Conservation (phyloP, 2,888 invertebrate genomes). For the Cetonia aurata region DNA sequence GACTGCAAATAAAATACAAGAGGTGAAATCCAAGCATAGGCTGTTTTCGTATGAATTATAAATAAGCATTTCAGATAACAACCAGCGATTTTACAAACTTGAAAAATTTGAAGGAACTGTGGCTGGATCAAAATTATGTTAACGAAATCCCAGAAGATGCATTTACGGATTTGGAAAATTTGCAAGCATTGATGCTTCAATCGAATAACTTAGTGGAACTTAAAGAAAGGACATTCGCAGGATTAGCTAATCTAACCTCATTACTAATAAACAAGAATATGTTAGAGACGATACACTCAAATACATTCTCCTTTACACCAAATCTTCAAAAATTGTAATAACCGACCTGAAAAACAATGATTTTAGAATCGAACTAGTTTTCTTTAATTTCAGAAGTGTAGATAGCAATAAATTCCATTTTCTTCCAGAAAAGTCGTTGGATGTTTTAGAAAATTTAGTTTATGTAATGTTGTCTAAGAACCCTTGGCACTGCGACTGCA, state of each 20-base stretch:
- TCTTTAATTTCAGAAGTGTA: slow-evolving; percentile 72
- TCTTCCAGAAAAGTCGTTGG: slow-evolving; percentile 76
- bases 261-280: slow-evolving; percentile 80
- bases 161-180: slow-evolving; percentile 70
- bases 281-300: slow-evolving; percentile 74
- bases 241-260: slow-evolving; percentile 75
- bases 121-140: slow-evolving; percentile 78
- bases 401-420: slow-evolving; percentile 81
- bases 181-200: slow-evolving; percentile 78
- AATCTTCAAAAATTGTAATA: slow-evolving; percentile 80
- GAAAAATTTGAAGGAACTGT: slow-evolving; percentile 72
- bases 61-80: slow-evolving; percentile 66
- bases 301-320: slow-evolving; percentile 74
- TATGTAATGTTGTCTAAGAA: slow-evolving; percentile 81
- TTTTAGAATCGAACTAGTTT: neutral
- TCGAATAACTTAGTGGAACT: slow-evolving; percentile 77
- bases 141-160: slow-evolving; percentile 70
- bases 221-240: slow-evolving; percentile 72
- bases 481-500: slow-evolving; percentile 87
- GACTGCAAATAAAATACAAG: slow-evolving; percentile 70
- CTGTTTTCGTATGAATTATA: too few species aligned
- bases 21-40: slow-evolving; percentile 54
- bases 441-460: slow-evolving; percentile 73
- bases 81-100: slow-evolving; percentile 71
- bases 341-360: neutral